phyloP scores from a whole-genome alignment of 35 echinoderm and acorn worm species.

The Acanthaster planci region DNA sequence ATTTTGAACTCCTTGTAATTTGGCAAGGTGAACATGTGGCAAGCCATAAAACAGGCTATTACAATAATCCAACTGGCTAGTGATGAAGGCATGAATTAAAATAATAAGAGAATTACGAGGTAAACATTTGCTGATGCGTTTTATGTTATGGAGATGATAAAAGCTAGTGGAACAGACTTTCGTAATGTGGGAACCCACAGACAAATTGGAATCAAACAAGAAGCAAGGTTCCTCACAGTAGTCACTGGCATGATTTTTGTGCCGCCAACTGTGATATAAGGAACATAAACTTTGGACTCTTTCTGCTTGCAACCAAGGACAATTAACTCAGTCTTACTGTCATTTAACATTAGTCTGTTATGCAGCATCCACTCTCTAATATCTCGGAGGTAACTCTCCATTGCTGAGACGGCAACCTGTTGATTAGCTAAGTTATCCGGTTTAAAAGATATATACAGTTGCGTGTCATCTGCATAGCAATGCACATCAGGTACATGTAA shows the following conservation, averaged over 20 bases:
- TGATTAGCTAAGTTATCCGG: not conserved
- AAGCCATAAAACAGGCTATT: conserved; percentile 30
- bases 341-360: not conserved
- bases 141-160: no score
- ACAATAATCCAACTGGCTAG: conserved; percentile 4
- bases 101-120: no score
- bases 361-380: no score
- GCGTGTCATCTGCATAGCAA: not conserved
- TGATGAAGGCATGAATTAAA: no score
- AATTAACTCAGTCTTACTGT: conserved; percentile 13
- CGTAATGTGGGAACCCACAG: not conserved
- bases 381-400: not conserved
- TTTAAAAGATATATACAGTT: not conserved
- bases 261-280: not conserved
- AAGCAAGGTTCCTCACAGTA: conserved; percentile 1
- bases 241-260: not conserved
- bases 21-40: not conserved
- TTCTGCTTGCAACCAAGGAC: not conserved
- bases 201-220: not conserved
- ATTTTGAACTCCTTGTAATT: conserved; percentile 8
- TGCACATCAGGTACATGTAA: no score
- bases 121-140: no score
- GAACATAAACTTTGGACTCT: not conserved
- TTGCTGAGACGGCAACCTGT: no score
- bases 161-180: no score